Evolutionary conservation across 2,888 invertebrate genomes (phyloP), one percentile per base, ranked within the genome.

Genomic region (Macrosiphum euphorbiae): DNA sequence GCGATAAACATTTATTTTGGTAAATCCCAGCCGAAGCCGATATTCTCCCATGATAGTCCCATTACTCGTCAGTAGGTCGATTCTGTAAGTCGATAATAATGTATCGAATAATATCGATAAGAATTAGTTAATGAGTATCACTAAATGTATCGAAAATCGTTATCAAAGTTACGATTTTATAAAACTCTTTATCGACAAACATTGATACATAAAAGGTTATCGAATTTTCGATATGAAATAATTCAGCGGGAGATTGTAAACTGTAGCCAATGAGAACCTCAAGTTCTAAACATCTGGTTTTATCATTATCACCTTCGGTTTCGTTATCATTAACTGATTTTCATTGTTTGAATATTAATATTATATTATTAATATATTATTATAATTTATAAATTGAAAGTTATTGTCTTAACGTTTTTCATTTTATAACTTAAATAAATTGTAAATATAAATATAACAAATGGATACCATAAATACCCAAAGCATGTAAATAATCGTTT

Each of bases 201-300:
- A 10, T 26, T 85, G 8, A 52, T 52, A 52, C 52, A 52, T 52
- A 52, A 52, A 52, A 52, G 52, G 52, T 52, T 52, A 52, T 52
- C 52, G 52, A 52, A 52, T 52, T 52, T 52, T 52, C 58, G 86
- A 86, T 86, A 86, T n/a, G 86, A 86, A 24, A 11, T 50, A 50
- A 50, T 86, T 28, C 47, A 86, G 10, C 50, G n/a, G 86, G 86
- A 86, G 47, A 50, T 86, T 86, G n/a, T 50, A 86, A 86, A 85
- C 44, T 85, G 44, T 85, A 85, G 24, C 44, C 44, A 85, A 85
- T 85, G 85, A 85, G 24, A 85, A 44, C 85, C 26, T 44, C 26
- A 24, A 5, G 24, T 47, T 41, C 44, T 44, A 20, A 84, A 20
- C 84, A 35, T n/a, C 41, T 85, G 84, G 41, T 85, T 41, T 85